Base-by-base conservation (phyloP, 2,888 invertebrate genomes). In the Scelioninae gen. 1 region DNA sequence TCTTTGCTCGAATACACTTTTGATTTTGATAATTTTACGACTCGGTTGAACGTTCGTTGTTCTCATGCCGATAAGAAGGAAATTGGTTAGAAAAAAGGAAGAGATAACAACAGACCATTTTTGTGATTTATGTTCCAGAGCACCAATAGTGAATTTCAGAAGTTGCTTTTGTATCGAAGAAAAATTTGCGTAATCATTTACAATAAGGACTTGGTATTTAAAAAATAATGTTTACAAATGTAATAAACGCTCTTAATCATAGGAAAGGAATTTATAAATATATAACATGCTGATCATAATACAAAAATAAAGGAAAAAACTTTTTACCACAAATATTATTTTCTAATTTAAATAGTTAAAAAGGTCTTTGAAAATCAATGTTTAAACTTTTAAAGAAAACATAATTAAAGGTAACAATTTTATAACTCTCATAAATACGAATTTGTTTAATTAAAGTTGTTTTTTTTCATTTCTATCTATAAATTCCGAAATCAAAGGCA, bases 101-200 rank as follows among this genome's bases (percentile, higher is more conserved):
- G 32, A 62, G 62, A 72, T 62, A 72, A 72, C 45, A 16, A 16
- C 16, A 32, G 53, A 53, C 10, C 29, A 10, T 55, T 49, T 55
- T 15, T n/a, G 29, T 58, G 58, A 69, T 58, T 58, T 69, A 58
- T 56, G 34, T 69, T 49, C 40, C 15, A 56, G 56, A 56, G 53
- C 8, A 23, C 3, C 13, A 32, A 45, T 47, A 47, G 45, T 56
- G 45, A 56, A 65, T 65, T 51, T 51, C 29, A 29, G n/a, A 34
- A 65, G 38, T 45, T 63, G n/a, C 51, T 65, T 49, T 51, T 23
- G 10, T 13, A 10, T 9, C 15, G 5, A 7, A 13, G n/a, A 65
- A 29, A 51, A 65, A 23, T 1, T 65, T 40, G 9, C 11, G 7
- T 15, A 31, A 13, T 45, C 13, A 45, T 62, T 45, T 31, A 45